Conservation (phyloP, 1,140 invertebrate genomes). For the Stegodyphus dumicola region DNA sequence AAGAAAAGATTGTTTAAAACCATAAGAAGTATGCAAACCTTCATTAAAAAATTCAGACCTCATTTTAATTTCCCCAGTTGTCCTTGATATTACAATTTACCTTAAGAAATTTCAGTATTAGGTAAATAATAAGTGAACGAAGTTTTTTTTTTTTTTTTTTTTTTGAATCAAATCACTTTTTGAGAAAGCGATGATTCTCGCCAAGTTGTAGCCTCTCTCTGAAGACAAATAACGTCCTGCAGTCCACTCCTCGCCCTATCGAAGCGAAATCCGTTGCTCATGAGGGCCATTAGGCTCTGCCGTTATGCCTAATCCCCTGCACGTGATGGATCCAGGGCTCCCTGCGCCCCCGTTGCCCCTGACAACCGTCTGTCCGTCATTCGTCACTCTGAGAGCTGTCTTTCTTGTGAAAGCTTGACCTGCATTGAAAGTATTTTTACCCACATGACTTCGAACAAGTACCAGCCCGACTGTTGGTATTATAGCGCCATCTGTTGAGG, state of each 20-base stretch:
- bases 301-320: conserved; percentile 60
- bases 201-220: conserved; percentile 14
- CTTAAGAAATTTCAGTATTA: too few relatives aligned
- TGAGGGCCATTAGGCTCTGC: conserved; percentile 59
- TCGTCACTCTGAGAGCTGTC: conserved; percentile 55
- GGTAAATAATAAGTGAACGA: too few relatives aligned
- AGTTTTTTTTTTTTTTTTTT: too few relatives aligned
- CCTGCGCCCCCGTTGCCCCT: conserved; percentile 48
- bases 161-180: too few relatives aligned
- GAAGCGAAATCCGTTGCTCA: conserved; percentile 60
- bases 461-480: neutral
- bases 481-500: conserved; percentile 20
- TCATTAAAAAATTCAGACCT: too few relatives aligned
- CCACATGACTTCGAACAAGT: conserved; percentile 26
- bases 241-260: conserved; percentile 60
- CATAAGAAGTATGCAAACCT: too few relatives aligned
- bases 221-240: conserved; percentile 25
- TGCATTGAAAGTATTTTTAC: conserved; percentile 38
- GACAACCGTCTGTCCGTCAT: conserved; percentile 61
- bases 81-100: too few relatives aligned
- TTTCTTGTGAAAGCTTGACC: conserved; percentile 42
- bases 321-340: conserved; percentile 50
- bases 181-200: conserved; percentile 28
- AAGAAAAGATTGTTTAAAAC: too few relatives aligned
- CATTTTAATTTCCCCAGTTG: too few relatives aligned